Conservation (phyloP, 2,888 invertebrate species). For the Tetrapedia diversipes region DNA sequence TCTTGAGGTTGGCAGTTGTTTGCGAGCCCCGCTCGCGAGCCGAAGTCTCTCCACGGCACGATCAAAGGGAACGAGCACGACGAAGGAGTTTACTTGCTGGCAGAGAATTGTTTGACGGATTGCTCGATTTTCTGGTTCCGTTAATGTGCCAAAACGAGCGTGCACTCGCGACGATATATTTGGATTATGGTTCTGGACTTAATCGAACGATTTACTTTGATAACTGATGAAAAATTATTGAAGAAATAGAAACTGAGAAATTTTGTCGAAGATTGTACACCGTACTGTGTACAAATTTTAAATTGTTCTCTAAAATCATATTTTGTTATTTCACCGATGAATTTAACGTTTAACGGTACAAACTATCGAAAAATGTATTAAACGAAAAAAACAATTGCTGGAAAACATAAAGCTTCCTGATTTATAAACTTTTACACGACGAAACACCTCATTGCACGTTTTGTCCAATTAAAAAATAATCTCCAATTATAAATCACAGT, state of each 20-base stretch:
- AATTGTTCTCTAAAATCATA: too few species aligned
- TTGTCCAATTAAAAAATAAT: too few species aligned
- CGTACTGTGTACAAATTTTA: too few species aligned
- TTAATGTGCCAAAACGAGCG: not conserved
- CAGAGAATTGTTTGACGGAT: not conserved
- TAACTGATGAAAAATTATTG: not conserved
- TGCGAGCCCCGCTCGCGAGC: conserved; percentile 44
- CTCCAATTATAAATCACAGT: too few species aligned
- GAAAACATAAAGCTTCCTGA: too few species aligned
- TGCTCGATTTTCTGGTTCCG: not conserved
- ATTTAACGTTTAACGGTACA: too few species aligned
- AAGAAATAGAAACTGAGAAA: too few species aligned
- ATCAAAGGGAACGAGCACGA: conserved; percentile 16
- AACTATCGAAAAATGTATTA: not conserved
- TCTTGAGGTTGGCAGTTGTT: conserved; percentile 79
- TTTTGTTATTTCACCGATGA: too few species aligned
- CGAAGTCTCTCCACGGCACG: not conserved
- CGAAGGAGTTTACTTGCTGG: conserved; percentile 12
- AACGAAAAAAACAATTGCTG: not conserved
- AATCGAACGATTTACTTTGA: conserved; percentile 15
- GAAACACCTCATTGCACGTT: too few species aligned
- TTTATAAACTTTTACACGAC: too few species aligned
- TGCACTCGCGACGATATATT: not conserved
- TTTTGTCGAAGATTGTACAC: too few species aligned
- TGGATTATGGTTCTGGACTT: not conserved